Evolutionary conservation across 2,888 invertebrate species (phyloP).

Genomic region (Formica aserva): DNA sequence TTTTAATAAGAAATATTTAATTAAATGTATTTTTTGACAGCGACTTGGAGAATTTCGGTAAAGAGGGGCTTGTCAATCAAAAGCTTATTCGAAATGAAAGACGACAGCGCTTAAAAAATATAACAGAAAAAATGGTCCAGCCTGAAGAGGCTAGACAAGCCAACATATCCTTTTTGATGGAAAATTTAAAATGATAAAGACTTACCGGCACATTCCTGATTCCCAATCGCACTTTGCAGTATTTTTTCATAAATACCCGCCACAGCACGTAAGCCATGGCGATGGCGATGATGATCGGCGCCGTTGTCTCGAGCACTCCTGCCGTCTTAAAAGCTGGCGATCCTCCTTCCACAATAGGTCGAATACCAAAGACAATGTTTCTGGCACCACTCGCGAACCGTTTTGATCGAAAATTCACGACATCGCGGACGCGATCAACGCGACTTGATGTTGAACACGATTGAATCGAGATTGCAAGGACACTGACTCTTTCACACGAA

Average conservation of each 20-base stretch:
- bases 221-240: conserved; percentile 87
- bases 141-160: too few relatives aligned
- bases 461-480: neutral
- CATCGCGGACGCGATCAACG: conserved; percentile 54
- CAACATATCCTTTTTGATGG: too few relatives aligned
- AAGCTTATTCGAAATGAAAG: too few relatives aligned
- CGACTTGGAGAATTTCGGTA: too few relatives aligned
- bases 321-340: conserved; percentile 6
- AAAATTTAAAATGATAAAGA: conserved; percentile 34
- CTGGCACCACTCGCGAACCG: conserved; percentile 29
- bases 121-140: too few relatives aligned
- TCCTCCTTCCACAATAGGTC: neutral
- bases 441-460: neutral
- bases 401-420: conserved; percentile 48
- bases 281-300: conserved; percentile 58
- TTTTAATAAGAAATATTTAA: too few relatives aligned
- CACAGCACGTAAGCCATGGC: conserved; percentile 88
- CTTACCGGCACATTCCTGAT: conserved; percentile 85
- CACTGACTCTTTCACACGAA: neutral
- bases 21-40: too few relatives aligned
- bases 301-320: neutral
- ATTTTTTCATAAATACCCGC: conserved; percentile 88
- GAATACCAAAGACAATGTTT: conserved; percentile 17
- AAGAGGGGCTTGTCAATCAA: too few relatives aligned
- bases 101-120: too few relatives aligned